A percentile compares a stretch with the other conserved stretches of the same genome.
Evolutionary conservation across 2,888 invertebrate species (phyloP).

Genomic region (Cephus runcator): DNA sequence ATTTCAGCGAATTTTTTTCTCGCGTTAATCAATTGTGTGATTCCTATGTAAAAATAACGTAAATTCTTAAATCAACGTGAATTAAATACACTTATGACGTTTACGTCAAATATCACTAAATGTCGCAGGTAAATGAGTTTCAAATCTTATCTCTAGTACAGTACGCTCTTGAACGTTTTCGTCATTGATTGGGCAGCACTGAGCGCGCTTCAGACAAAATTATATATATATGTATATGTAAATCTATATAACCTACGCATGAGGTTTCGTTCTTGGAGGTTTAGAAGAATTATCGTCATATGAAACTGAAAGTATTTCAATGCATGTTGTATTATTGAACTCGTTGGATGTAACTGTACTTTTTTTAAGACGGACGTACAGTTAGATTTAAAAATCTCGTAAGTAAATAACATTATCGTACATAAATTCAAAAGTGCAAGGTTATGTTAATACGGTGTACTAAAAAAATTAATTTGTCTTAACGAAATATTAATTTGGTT

Average conservation of each 20-base stretch:
- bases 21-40: background rate
- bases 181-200: background rate
- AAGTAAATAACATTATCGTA: background rate
- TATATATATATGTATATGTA: background rate
- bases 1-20: background rate
- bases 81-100: background rate
- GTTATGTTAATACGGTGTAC: background rate
- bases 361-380: background rate
- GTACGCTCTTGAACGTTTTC: background rate
- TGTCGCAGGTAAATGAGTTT: background rate
- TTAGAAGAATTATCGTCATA: background rate
- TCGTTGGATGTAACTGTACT: background rate
- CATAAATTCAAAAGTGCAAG: background rate
- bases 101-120: background rate
- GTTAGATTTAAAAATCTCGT: background rate
- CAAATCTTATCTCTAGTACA: background rate
- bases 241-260: background rate
- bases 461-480: background rate
- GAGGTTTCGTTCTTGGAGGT: background rate
- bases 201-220: background rate
- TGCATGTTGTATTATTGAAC: background rate
- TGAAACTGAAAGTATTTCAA: background rate
- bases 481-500: background rate
- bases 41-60: background rate
- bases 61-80: background rate